phyloP scores from a whole-genome alignment of 37 sponge, comb jelly and placozoan genomes.

The Haliclona indistincta region DNA sequence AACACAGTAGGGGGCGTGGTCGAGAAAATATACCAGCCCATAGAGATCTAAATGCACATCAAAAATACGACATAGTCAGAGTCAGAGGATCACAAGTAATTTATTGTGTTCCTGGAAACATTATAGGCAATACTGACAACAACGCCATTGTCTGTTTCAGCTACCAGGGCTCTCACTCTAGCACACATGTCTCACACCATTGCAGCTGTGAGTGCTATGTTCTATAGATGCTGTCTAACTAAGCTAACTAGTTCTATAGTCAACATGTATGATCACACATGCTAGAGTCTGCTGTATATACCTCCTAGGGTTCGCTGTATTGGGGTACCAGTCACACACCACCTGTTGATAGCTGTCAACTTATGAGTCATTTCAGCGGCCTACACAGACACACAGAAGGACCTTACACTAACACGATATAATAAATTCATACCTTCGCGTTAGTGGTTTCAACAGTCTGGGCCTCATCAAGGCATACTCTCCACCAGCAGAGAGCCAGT shows the following conservation, averaged over 20 bases:
- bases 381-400: constrained; percentile 12
- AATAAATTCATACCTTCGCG: constrained; percentile 21
- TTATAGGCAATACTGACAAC: no score
- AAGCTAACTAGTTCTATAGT: background rate
- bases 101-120: no score
- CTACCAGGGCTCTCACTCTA: no score
- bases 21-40: constrained; percentile 79
- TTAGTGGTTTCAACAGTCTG: constrained; percentile 82
- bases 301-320: constrained; percentile 66
- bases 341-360: constrained; percentile 54
- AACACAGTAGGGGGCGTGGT: constrained; percentile 47
- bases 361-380: constrained; percentile 77
- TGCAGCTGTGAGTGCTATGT: background rate
- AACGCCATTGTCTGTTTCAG: no score
- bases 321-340: constrained; percentile 94
- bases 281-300: constrained; percentile 27
- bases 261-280: background rate
- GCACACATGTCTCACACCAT: no score
- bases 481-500: constrained; percentile 81
- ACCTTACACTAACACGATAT: background rate
- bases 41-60: constrained; percentile 60
- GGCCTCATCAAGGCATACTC: constrained; percentile 89
- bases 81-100: no score
- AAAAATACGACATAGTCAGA: background rate
- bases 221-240: background rate